These are phyloP conservation scores for Gyps fulvus DNA, from an alignment of 2,113 vertebrate species.

Conservation along the genomic window DNA sequence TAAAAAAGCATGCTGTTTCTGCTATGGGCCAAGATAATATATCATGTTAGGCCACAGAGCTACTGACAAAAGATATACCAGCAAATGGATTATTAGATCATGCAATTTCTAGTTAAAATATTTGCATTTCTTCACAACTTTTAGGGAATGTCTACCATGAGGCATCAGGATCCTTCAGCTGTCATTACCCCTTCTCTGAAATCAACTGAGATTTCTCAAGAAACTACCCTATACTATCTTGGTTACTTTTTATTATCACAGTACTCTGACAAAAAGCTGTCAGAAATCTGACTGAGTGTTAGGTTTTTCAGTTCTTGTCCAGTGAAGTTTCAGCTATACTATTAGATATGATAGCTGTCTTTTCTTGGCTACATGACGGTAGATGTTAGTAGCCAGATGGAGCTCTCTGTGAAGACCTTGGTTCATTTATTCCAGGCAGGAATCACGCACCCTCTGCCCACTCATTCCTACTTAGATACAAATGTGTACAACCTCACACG, in stretches of 20 bases:
- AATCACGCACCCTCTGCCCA: background rate
- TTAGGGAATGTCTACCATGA: background rate
- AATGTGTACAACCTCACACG: conserved; percentile 13
- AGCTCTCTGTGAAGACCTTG: conserved; percentile 2
- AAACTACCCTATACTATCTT: background rate
- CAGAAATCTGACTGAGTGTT: fast-evolving
- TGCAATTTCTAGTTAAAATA: background rate
- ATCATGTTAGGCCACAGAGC: background rate
- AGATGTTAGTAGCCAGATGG: conserved; percentile 13
- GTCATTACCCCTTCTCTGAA: background rate
- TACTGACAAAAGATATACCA: background rate
- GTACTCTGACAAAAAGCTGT: background rate
- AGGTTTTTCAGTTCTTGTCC: background rate
- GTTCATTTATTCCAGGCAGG: conserved; percentile 37
- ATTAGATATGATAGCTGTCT: background rate
- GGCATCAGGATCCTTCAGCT: background rate
- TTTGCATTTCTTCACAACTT: background rate
- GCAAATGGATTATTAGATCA: background rate
- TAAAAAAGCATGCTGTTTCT: background rate
- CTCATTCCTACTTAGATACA: background rate
- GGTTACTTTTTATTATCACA: background rate
- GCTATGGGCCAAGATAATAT: background rate
- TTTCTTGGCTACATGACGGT: fast-evolving
- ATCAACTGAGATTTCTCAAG: background rate
- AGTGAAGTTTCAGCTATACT: background rate